Evolutionary conservation across 2,888 invertebrate species (phyloP).

Genomic region (Yponomeuta evonymella): DNA sequence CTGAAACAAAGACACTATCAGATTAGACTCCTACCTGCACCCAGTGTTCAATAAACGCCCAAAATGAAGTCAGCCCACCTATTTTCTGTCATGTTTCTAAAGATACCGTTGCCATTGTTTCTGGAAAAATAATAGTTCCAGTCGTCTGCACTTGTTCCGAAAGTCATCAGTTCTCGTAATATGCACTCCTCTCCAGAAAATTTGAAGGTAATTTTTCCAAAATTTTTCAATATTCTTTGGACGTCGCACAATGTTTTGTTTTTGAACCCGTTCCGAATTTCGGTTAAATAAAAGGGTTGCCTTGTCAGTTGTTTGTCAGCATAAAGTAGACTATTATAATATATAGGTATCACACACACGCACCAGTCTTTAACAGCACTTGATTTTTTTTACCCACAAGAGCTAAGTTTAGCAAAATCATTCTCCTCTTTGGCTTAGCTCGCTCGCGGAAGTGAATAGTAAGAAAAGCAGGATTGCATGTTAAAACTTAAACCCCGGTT

Average conservation of each 20-base stretch:
- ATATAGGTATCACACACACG: too few species aligned
- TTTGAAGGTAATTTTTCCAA: background rate
- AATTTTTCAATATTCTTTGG: background rate
- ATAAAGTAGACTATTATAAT: too few species aligned
- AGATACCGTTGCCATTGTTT: slow-evolving; percentile 51
- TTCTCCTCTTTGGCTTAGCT: too few species aligned
- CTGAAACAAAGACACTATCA: slow-evolving; percentile 58
- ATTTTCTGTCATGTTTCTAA: slow-evolving; percentile 66
- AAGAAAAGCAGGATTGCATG: too few species aligned
- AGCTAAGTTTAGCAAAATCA: too few species aligned
- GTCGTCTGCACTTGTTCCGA: slow-evolving; percentile 43
- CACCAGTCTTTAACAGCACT: too few species aligned
- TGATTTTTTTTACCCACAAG: too few species aligned
- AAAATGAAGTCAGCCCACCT: slow-evolving; percentile 36
- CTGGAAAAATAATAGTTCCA: slow-evolving; percentile 44
- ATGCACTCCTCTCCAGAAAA: background rate
- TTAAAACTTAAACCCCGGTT: too few species aligned
- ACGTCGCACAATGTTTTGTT: background rate
- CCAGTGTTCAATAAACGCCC: background rate
- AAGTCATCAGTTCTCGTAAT: slow-evolving; percentile 46
- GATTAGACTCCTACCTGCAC: background rate
- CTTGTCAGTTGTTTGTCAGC: too few species aligned
- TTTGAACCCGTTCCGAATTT: background rate
- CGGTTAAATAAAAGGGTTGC: too few species aligned
- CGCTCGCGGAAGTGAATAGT: too few species aligned